Percentiles rank a stretch among this genome's conserved stretches.
phyloP scores from a whole-genome alignment of 2,888 invertebrate species.

The Thymelicus sylvestris region DNA sequence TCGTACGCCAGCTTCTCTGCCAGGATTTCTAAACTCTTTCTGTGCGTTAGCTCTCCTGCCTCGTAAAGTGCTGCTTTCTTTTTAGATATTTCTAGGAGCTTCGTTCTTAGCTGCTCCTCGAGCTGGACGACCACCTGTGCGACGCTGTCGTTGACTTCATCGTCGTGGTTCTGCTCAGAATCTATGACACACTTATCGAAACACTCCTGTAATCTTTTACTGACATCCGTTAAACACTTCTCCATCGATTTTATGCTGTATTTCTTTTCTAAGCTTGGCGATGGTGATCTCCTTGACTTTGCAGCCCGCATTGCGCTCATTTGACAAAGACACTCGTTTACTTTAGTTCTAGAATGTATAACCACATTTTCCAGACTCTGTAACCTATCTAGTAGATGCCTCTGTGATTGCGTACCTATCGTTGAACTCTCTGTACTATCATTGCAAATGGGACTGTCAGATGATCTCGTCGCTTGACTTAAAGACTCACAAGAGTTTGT shows the following conservation, averaged over 20 bases:
- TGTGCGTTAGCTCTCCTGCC: conserved; percentile 87
- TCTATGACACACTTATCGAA: conserved; percentile 85
- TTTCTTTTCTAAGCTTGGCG: conserved; percentile 87
- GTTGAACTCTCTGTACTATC: conserved; percentile 63
- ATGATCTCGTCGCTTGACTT: conserved; percentile 69
- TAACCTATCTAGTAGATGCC: conserved; percentile 84
- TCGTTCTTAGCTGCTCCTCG: conserved; percentile 88
- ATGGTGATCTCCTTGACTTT: conserved; percentile 86
- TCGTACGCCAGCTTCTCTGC: conserved; percentile 93
- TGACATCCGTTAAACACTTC: conserved; percentile 86
- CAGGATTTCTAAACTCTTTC: conserved; percentile 88
- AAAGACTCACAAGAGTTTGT: conserved; percentile 85
- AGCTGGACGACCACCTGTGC: conserved; percentile 86
- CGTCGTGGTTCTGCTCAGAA: conserved; percentile 61
- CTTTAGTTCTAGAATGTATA: conserved; percentile 86
- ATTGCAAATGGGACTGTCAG: conserved; percentile 64
- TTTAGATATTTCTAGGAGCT: conserved; percentile 88
- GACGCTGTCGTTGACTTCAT: conserved; percentile 78
- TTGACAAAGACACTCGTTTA: conserved; percentile 88
- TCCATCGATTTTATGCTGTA: conserved; percentile 87
- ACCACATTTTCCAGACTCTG: conserved; percentile 86
- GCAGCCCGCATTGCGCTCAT: conserved; percentile 86
- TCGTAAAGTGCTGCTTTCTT: conserved; percentile 87
- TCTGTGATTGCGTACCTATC: conserved; percentile 79
- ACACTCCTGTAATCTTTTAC: conserved; percentile 85